Conservation (phyloP, 2,113 vertebrate species). For the Eolophus roseicapilla region DNA sequence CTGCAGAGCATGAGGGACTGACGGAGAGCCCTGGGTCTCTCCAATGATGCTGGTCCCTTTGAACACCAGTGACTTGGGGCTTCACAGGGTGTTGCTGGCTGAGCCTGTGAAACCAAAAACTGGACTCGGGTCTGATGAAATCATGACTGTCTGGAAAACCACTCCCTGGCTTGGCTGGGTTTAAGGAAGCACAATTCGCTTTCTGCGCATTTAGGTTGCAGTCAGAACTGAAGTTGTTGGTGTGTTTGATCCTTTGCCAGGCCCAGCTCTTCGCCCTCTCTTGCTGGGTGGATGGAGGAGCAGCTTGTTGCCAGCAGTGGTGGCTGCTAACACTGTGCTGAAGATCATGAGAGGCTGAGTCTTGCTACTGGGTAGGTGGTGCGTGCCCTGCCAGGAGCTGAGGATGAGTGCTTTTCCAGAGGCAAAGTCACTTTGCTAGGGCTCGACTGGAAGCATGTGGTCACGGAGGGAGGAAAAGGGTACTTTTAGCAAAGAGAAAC, state of each 20-base stretch:
- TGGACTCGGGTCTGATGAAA: background rate
- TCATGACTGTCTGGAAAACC: background rate
- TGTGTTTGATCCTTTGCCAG: background rate
- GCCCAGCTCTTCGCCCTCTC: background rate
- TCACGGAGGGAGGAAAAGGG: background rate
- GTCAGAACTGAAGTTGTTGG: background rate
- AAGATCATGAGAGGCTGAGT: background rate
- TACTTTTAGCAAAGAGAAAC: slow-evolving; percentile 5
- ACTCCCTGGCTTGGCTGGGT: background rate
- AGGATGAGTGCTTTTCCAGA: slow-evolving; percentile 19
- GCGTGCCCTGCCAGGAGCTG: background rate
- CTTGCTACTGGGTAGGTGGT: fast-evolving
- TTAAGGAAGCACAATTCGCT: background rate
- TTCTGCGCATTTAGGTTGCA: fast-evolving
- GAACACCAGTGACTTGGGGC: background rate
- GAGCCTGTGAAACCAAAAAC: background rate
- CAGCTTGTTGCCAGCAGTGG: background rate
- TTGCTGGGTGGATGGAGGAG: background rate
- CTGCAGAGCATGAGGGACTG: background rate
- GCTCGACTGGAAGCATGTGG: background rate
- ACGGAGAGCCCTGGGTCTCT: background rate
- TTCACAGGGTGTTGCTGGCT: background rate
- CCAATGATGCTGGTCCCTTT: fast-evolving
- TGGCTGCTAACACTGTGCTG: background rate
- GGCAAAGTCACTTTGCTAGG: background rate